Percentiles rank a stretch among this genome's conserved stretches.
Conservation (phyloP, 2,113 vertebrate species). For the Mugil cephalus region DNA sequence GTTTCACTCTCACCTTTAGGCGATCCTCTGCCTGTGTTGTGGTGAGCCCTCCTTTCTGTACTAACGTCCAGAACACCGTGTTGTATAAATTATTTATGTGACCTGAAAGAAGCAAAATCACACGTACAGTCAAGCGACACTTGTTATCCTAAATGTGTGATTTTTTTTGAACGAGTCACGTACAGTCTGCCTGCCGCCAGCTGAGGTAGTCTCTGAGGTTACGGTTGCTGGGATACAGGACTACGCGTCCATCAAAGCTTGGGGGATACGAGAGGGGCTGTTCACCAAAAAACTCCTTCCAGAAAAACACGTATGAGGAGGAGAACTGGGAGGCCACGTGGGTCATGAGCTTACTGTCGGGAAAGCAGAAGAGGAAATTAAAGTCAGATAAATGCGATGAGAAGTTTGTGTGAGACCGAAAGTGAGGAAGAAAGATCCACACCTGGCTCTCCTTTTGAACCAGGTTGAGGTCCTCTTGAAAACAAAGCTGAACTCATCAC, state of each 20-base stretch:
- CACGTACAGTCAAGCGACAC: not conserved
- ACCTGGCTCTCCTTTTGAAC: conserved; percentile 99
- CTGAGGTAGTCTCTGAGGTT: conserved; percentile 96
- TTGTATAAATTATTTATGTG: conserved; percentile 98
- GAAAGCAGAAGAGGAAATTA: not conserved
- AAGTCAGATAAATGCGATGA: not conserved
- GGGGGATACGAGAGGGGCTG: conserved; percentile 93
- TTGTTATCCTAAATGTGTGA: not conserved
- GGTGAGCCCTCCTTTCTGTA: conserved; percentile 91
- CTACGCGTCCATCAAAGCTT: conserved; percentile 94
- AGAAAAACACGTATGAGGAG: conserved; percentile 97
- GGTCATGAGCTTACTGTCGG: conserved; percentile 96
- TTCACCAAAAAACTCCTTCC: conserved; percentile 94
- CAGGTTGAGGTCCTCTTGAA: conserved; percentile 92
- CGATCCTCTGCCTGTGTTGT: conserved; percentile 89
- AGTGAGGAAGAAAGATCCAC: conserved; percentile 15
- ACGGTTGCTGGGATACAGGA: conserved; percentile 93
- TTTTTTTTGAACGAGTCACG: conserved; percentile 63
- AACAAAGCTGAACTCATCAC: conserved; percentile 98
- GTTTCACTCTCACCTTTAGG: conserved; percentile 84
- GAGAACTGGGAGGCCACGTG: conserved; percentile 97
- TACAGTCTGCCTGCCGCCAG: conserved; percentile 99
- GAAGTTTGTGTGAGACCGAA: not conserved
- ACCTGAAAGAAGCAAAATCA: conserved; percentile 80
- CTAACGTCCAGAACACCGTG: conserved; percentile 94